These are phyloP conservation scores for Watsonalla binaria DNA, from an alignment of 2,888 invertebrate genomes.

Conservation along the genomic window DNA sequence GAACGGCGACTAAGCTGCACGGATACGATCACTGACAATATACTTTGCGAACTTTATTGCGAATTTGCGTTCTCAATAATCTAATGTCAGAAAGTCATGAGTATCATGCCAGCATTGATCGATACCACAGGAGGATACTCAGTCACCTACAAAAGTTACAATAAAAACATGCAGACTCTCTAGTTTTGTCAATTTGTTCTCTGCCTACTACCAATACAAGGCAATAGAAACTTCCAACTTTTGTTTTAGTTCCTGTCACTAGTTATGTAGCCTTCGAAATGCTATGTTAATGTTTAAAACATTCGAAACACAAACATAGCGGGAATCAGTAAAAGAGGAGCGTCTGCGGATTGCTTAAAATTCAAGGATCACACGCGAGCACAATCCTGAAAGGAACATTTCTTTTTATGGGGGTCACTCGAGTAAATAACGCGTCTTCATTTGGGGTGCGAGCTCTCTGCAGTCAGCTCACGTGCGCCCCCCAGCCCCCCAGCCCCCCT, in stretches of 20 bases:
- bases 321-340: slow-evolving; percentile 47
- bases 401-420: slow-evolving; percentile 64
- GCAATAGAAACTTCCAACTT: too few species aligned
- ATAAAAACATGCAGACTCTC: neutral
- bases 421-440: slow-evolving; percentile 64
- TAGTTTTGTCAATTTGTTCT: neutral
- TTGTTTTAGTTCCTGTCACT: too few species aligned
- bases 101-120: too few species aligned
- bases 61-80: too few species aligned
- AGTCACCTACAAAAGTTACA: too few species aligned
- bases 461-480: slow-evolving; percentile 33
- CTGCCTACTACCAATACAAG: neutral
- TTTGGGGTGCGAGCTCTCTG: slow-evolving; percentile 23
- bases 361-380: slow-evolving; percentile 51
- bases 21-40: too few species aligned
- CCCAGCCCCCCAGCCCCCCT: slow-evolving; percentile 10
- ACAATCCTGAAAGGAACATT: slow-evolving; percentile 52
- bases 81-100: too few species aligned
- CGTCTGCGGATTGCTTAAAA: slow-evolving; percentile 53
- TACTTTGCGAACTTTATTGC: too few species aligned
- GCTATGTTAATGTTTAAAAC: neutral
- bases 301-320: slow-evolving; percentile 17
- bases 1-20: neutral
- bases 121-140: too few species aligned
- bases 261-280: neutral